Conservation (phyloP, 2,888 invertebrate genomes). For the Liopterus haemorrhoidalis region DNA sequence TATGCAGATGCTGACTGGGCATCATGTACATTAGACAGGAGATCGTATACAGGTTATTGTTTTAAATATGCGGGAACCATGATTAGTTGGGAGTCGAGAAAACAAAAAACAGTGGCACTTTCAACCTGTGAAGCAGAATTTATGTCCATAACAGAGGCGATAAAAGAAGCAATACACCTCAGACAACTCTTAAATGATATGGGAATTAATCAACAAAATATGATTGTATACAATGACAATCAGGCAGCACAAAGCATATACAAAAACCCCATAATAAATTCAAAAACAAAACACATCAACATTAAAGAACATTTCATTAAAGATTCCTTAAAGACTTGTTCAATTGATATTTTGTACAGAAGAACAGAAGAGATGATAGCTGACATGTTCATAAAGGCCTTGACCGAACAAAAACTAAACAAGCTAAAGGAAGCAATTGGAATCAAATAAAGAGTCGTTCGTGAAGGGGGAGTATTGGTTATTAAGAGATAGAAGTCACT, state of each 20-base stretch:
- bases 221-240: background rate
- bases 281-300: constrained; percentile 1
- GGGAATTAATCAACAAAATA: background rate
- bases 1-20: constrained; percentile 14
- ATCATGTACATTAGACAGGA: constrained; percentile 4
- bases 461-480: too few species aligned
- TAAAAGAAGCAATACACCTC: constrained; percentile 5
- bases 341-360: background rate
- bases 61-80: background rate
- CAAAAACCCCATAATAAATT: constrained; percentile 1
- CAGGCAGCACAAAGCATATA: background rate
- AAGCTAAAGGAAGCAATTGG: too few species aligned
- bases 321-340: background rate
- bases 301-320: constrained; percentile 5
- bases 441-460: too few species aligned
- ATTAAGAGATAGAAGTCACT: too few species aligned
- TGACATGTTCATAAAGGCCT: too few species aligned
- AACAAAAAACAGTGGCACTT: constrained; percentile 2
- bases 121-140: constrained; percentile 7
- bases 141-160: constrained; percentile 8
- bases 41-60: constrained; percentile 2
- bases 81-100: constrained; percentile 4
- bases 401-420: too few species aligned
- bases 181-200: background rate
- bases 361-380: constrained; percentile 4